Percentiles rank a stretch among this genome's conserved stretches.
These are phyloP conservation scores for Catharus fuscescens DNA, from an alignment of 2,113 vertebrate genomes.

Conservation along the genomic window DNA sequence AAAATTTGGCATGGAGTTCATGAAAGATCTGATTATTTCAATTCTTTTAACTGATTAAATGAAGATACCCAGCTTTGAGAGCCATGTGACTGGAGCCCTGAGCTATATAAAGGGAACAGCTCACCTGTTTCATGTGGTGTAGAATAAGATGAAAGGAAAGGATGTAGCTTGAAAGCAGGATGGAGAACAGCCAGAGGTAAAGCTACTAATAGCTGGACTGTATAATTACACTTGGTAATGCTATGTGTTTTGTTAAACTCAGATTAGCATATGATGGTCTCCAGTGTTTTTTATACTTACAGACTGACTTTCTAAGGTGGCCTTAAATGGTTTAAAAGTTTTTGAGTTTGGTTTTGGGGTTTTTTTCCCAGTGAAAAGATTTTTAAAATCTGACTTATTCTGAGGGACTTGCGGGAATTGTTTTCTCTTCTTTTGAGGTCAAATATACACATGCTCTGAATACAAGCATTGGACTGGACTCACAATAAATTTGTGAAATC, in stretches of 20 bases:
- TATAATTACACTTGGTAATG: slow-evolving; percentile 67
- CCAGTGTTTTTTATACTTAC: slow-evolving; percentile 16
- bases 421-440: neutral
- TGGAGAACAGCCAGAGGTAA: slow-evolving; percentile 68
- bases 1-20: slow-evolving; percentile 46
- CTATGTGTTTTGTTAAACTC: slow-evolving; percentile 65
- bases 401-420: neutral
- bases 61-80: slow-evolving; percentile 48
- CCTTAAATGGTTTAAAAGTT: neutral
- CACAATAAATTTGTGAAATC: neutral
- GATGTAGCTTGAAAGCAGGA: slow-evolving; percentile 51
- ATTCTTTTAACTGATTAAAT: slow-evolving; percentile 65
- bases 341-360: neutral
- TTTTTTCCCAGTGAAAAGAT: neutral
- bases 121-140: slow-evolving; percentile 65
- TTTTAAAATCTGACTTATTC: neutral
- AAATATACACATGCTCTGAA: neutral
- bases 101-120: slow-evolving; percentile 51
- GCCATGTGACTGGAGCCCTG: slow-evolving; percentile 41
- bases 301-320: slow-evolving; percentile 6
- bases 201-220: slow-evolving; percentile 71
- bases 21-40: slow-evolving; percentile 60
- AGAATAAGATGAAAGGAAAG: slow-evolving; percentile 58
- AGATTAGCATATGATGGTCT: slow-evolving; percentile 59
- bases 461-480: neutral